These are phyloP conservation scores for Balaenoptera acutorostrata DNA, from an alignment of 2,113 vertebrate species.

Conservation along the genomic window DNA sequence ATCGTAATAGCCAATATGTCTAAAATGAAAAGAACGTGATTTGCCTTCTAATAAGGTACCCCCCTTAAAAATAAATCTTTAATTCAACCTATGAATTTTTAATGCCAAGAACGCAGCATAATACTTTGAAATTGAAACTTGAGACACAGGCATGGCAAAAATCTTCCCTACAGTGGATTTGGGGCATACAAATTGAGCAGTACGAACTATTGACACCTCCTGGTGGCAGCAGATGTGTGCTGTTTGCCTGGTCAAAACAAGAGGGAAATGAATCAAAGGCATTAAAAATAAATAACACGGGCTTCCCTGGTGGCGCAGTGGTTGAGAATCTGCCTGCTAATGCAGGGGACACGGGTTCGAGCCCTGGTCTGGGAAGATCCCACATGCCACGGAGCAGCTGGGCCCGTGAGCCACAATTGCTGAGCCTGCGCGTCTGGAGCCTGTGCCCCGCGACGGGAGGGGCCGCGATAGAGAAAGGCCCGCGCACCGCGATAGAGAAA, in stretches of 20 bases:
- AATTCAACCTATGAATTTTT: conserved; percentile 52
- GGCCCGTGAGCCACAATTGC: no score
- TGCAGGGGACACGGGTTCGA: no score
- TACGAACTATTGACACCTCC: conserved; percentile 58
- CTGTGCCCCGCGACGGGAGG: no score
- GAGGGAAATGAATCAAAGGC: conserved; percentile 39
- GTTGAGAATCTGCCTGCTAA: no score
- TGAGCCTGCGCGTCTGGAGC: no score
- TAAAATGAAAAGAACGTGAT: conserved; percentile 65
- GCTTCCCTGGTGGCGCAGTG: no score
- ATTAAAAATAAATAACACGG: conserved; percentile 17
- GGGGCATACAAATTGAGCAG: conserved; percentile 22
- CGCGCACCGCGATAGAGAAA: no score
- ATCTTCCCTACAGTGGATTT: neutral
- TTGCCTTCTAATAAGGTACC: conserved; percentile 5
- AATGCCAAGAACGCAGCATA: conserved; percentile 46
- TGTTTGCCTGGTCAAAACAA: conserved; percentile 51
- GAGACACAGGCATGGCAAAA: conserved; percentile 10
- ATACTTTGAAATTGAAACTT: conserved; percentile 59
- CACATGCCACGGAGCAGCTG: no score
- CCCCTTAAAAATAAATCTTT: conserved; percentile 45
- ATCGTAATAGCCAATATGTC: conserved; percentile 41
- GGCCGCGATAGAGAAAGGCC: no score
- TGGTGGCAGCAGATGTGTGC: conserved; percentile 64
- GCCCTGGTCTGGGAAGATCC: no score